Conservation (phyloP, 2,113 vertebrate species). For the Lates calcarifer region DNA sequence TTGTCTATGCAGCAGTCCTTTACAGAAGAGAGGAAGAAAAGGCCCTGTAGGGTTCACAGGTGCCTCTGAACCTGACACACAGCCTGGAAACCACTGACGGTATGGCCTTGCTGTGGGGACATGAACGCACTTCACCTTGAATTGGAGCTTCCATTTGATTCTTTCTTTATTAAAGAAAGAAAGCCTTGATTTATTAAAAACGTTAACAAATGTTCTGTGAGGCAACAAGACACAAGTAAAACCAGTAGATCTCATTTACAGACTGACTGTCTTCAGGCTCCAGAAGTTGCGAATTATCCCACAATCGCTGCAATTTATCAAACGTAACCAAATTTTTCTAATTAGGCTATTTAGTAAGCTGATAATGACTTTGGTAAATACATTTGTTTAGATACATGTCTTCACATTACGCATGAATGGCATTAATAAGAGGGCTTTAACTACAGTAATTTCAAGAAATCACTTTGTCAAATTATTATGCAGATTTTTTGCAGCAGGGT, state of each 20-base stretch:
- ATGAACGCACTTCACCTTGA: not conserved
- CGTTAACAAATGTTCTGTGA: slow-evolving; percentile 3
- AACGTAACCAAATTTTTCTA: slow-evolving; percentile 1
- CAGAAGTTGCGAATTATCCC: not conserved
- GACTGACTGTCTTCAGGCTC: not conserved
- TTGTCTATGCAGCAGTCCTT: slow-evolving; percentile 19
- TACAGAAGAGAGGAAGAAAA: slow-evolving; percentile 6
- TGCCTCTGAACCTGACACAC: slow-evolving; percentile 17
- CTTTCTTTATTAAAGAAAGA: slow-evolving; percentile 13
- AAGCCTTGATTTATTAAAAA: slow-evolving; percentile 14
- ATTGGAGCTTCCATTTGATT: not conserved
- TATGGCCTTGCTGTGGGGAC: not conserved
- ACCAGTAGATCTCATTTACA: not conserved
- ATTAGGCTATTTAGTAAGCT: not conserved
- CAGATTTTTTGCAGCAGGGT: slow-evolving; percentile 9
- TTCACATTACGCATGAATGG: not conserved
- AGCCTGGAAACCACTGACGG: not conserved
- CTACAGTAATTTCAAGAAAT: not conserved
- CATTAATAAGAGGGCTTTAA: not conserved
- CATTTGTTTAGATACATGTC: not conserved
- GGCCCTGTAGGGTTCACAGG: not conserved
- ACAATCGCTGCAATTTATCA: slow-evolving; percentile 1
- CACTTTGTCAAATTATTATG: not conserved
- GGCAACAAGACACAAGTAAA: slow-evolving; percentile 7
- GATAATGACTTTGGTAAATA: not conserved